Evolutionary conservation across 2,113 vertebrate genomes (phyloP), one percentile per base, ranked within the genome.

Genomic region (Neotoma lepida): DNA sequence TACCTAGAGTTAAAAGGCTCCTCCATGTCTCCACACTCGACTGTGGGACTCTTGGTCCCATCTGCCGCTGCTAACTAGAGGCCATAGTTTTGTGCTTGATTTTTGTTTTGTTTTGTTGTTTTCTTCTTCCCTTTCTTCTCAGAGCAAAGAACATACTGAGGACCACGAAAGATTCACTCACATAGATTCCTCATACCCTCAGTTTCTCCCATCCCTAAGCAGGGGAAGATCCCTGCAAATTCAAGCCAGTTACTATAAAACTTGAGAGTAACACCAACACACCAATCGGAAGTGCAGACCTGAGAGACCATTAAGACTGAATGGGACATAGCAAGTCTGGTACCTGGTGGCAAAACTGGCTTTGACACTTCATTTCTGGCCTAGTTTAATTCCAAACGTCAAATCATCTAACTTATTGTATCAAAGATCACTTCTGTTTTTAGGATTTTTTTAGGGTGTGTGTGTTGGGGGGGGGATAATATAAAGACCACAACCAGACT

Each of bases 321-420:
- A 63, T 1, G 35, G 73, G 58, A 64, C 39, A 7, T 0, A 18
- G 74, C 51, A 58, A 0, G 7, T 8, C 49, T 71, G 77, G 68
- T 10, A 61, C 22, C 24, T 4, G 0, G 28, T 84, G 88, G 74
- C 76, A 20, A 56, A 26, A 73, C n/a, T 4, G 2, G 64, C 13
- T 63, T 20, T 68, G 24, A 28, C 4, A n/a, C 44, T 78, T 76
- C n/a, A 78, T 44, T 49, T 92, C 87, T 44, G 61, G 41, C 68
- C 86, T 33, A 13, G n/a, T 85, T 96, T 70, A 81, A 80, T 74
- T 93, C 85, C 61, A 85, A 80, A 44, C 4, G 87, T 51, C 74
- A 56, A 64, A 64, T 74, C 44, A 33, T 20, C 61, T 68, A 13
- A 46, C 24, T n/a, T 3, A 10, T 51, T 2, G 39, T 92, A 46